These are phyloP conservation scores for Laticauda colubrina DNA, from an alignment of 2,113 vertebrate species.

Conservation along the genomic window DNA sequence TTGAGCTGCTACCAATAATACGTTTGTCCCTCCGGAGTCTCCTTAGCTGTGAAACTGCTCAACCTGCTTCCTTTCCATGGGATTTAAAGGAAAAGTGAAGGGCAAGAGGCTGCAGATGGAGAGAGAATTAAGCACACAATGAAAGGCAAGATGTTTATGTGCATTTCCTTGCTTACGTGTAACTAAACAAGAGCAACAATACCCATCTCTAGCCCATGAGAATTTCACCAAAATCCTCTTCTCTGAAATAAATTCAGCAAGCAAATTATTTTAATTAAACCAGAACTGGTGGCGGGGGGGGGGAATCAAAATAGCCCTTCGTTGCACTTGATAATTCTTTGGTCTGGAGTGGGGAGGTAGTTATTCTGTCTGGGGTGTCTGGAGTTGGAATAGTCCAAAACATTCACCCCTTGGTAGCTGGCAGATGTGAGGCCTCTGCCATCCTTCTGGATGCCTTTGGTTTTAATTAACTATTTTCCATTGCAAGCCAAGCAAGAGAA, in stretches of 20 bases:
- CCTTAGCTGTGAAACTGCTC: background rate
- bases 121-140: background rate
- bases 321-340: background rate
- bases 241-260: background rate
- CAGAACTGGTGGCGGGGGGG: background rate
- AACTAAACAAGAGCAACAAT: background rate
- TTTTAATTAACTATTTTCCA: background rate
- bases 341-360: background rate
- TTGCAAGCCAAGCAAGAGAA: background rate
- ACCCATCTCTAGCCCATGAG: background rate
- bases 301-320: background rate
- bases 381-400: background rate
- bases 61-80: background rate
- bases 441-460: background rate
- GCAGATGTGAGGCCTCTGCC: background rate
- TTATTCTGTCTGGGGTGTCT: background rate
- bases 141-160: background rate
- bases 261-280: background rate
- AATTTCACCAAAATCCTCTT: background rate
- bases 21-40: background rate
- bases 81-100: background rate
- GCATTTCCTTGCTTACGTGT: background rate
- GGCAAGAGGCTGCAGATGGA: background rate
- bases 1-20: background rate
- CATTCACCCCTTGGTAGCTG: background rate